Base-by-base conservation (phyloP, 2,797 vertebrate species). In the Oreortyx pictus region DNA sequence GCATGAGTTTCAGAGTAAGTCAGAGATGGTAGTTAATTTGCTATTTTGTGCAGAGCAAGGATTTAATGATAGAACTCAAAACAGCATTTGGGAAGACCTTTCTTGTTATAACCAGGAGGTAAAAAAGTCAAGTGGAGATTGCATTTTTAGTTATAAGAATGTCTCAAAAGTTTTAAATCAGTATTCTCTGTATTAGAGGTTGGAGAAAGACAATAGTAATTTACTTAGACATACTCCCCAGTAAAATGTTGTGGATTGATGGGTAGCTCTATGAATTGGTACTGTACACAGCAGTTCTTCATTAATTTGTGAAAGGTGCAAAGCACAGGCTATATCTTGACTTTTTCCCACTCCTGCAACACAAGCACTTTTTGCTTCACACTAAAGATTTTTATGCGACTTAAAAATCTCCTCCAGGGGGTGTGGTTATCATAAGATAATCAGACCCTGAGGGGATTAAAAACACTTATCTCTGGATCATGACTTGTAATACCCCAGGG, bases 381-480 rank as follows among this genome's bases (percentile, higher is more conserved):
- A 89, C 14, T 66, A 60, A 96, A 96, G 71, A 92, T 95, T 96
- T 97, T 96, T 96, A 67, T 94, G 82, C 94, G 89, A 96, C 59
- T 96, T 96, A 94, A 64, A 95, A 97, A 86, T 94, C 89, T 97
- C 93, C 94, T 97, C 94, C 66, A 87, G 92, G 87, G 93, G 92
- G 96, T 97, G 96, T 97, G 96, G 96, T 97, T 98, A 96, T 97
- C 94, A 95, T 96, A 94, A 92, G 23, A 95, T 97, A 98, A 97
- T 97, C 96, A 98, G 86, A 94, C 94, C 92, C 97, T 86, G 95
- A 95, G 96, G 98, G 96, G 92, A 96, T 97, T 97, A 96, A 97
- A 97, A 97, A 91, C 95, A 98, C 97, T 97, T 97, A 96, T 98
- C 95, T 97, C 94, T 96, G 95, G 94, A 97, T 97, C 95, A 96